Evolutionary conservation across 1,140 invertebrate species (phyloP), one percentile per base, ranked within the genome.

Genomic region (Agrilus planipennis): DNA sequence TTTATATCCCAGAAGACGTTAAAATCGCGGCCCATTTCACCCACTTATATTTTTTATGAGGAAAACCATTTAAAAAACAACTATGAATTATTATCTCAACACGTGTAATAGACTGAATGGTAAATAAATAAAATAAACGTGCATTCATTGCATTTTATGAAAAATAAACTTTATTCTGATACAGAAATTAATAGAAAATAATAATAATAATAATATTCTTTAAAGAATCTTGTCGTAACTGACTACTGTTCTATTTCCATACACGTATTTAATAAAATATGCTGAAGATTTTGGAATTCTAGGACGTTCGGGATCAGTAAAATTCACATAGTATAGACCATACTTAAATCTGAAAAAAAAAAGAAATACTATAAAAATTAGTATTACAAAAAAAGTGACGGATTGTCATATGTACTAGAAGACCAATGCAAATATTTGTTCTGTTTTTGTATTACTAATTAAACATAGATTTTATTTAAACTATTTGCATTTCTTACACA

Each of bases 401-500:
- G 23, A n/a, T 7, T 7, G 7, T 27, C 7, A 27, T 9, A 7
- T n/a, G 23, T n/a, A n/a, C n/a, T n/a, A 27, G n/a, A 27, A 7
- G 23, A n/a, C 7, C 23, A n/a, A 27, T 7, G 23, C 7, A 9
- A 27, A 27, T 9, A 27, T n/a, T 27, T n/a, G 23, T n/a, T n/a
- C 23, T 9, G n/a, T 7, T 27, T 27, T 27, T 7, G n/a, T 27
- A 27, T 27, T n/a, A n/a, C 23, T 27, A 27, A 27, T 9, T 27
- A 27, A 27, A 9, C 7, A 27, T n/a, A 7, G n/a, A n/a, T n/a
- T 27, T 9, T 9, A 27, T 27, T 11, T 18, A 2, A 30, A n/a
- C n/a, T n/a, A n/a, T n/a, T n/a, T n/a, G n/a, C n/a, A 6, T 25
- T 25, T 69, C 70, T 75, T 58, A 80, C 76, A 57, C 67, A 42